A percentile compares a stretch with the other conserved stretches of the same genome.
These are phyloP conservation scores for Umimayanthus chanpuru DNA, from an alignment of 92 coral and sea anemone genomes.

Conservation along the genomic window DNA sequence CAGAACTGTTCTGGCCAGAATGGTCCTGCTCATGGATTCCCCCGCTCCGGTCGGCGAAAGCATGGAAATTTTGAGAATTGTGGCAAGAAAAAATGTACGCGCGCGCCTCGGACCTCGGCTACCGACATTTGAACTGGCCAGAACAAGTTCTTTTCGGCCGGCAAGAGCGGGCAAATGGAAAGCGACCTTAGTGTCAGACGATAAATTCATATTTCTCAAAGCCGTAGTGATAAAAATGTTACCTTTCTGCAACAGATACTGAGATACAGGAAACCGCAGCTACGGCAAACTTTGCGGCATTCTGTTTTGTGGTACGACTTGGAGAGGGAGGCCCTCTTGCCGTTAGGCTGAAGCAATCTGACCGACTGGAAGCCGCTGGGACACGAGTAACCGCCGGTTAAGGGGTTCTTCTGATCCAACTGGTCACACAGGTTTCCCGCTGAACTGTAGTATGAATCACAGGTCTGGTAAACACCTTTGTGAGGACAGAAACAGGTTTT, in stretches of 20 bases:
- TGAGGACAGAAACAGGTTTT: not conserved
- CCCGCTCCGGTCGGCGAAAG: too few species aligned
- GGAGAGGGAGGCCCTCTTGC: conserved; percentile 51
- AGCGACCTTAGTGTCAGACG: too few species aligned
- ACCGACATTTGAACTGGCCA: too few species aligned
- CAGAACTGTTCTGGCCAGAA: too few species aligned
- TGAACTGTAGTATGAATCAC: conserved; percentile 39
- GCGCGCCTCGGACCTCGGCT: too few species aligned
- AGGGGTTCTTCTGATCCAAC: conserved; percentile 67
- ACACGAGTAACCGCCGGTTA: conserved; percentile 66
- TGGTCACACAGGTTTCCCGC: conserved; percentile 68
- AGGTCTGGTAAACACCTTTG: conserved; percentile 61
- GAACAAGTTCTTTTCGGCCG: too few species aligned
- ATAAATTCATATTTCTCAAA: too few species aligned
- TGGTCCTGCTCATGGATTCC: too few species aligned
- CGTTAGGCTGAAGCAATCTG: conserved; percentile 48
- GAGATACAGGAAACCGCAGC: conserved; percentile 70
- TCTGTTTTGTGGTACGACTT: conserved; percentile 69
- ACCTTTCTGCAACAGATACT: conserved; percentile 57
- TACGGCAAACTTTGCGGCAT: conserved; percentile 53
- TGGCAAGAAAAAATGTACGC: too few species aligned
- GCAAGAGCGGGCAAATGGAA: too few species aligned
- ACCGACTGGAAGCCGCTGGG: conserved; percentile 64
- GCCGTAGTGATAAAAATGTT: not conserved
- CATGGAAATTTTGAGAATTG: too few species aligned